A percentile compares a stretch with the other conserved stretches of the same genome.
Evolutionary conservation across 2,888 invertebrate species (phyloP).

Genomic region (Agriopis marginaria): DNA sequence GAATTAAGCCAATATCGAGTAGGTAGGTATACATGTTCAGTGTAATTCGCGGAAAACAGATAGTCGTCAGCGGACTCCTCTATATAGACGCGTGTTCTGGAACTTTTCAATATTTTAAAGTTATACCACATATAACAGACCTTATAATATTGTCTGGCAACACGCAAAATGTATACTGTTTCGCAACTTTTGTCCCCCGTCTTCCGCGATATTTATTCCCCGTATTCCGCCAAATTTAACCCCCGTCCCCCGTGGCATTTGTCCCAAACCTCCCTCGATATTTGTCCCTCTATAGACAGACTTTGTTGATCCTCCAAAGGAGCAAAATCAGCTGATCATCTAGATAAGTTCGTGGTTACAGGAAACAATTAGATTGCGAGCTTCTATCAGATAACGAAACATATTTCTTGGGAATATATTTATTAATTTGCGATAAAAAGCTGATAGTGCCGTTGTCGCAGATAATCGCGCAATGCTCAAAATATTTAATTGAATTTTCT

Average conservation of each 20-base stretch:
- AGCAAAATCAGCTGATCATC: conserved; percentile 3
- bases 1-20: background rate
- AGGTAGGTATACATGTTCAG: background rate
- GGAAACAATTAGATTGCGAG: conserved; percentile 15
- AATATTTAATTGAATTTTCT: conserved; percentile 29
- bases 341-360: conserved; percentile 26
- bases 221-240: too few relatives aligned
- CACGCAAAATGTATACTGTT: too few relatives aligned
- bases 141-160: background rate
- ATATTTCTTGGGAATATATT: conserved; percentile 37
- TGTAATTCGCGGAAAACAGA: background rate
- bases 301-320: background rate
- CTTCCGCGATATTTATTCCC: too few relatives aligned
- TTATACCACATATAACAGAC: too few relatives aligned
- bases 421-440: conserved; percentile 33
- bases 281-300: background rate
- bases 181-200: too few relatives aligned
- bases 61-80: too few relatives aligned
- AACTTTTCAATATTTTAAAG: too few relatives aligned
- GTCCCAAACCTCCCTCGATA: too few relatives aligned
- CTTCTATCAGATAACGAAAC: conserved; percentile 32
- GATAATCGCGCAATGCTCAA: conserved; percentile 29
- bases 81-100: too few relatives aligned
- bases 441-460: conserved; percentile 29
- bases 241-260: too few relatives aligned